Evolutionary conservation across 2,888 invertebrate species (phyloP).

Genomic region (Eulithis testata): DNA sequence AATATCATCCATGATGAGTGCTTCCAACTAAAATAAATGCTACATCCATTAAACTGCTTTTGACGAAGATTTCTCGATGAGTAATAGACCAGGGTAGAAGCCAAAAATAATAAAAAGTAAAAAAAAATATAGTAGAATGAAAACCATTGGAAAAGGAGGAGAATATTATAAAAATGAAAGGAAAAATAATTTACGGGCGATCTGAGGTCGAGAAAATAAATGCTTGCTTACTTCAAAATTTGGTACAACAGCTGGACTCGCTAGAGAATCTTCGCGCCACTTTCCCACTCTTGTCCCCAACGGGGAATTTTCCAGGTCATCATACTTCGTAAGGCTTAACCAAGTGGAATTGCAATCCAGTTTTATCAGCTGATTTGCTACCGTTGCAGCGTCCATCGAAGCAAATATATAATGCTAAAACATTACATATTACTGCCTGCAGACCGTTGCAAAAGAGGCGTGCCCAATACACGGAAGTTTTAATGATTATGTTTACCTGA

Average conservation of each 20-base stretch:
- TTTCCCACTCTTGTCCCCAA: conserved; percentile 67
- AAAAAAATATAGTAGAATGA: no score
- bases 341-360: conserved; percentile 71
- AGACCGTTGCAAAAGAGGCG: no score
- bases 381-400: conserved; percentile 66
- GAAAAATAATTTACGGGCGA: no score
- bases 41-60: no score
- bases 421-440: not conserved
- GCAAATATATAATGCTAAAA: conserved; percentile 72
- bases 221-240: conserved; percentile 20
- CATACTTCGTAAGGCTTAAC: conserved; percentile 70
- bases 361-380: conserved; percentile 58
- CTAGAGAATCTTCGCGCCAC: conserved; percentile 56
- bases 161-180: no score
- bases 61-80: no score
- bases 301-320: conserved; percentile 59
- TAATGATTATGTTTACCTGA: conserved; percentile 56
- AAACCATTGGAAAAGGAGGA: no score
- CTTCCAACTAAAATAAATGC: conserved; percentile 57
- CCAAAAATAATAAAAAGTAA: no score
- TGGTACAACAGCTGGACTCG: conserved; percentile 52
- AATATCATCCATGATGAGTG: conserved; percentile 72
- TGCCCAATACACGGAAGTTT: not conserved
- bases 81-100: no score
- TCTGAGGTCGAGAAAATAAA: no score